Base-by-base conservation (phyloP, 2,113 vertebrate genomes). In the Lamprotornis superbus region DNA sequence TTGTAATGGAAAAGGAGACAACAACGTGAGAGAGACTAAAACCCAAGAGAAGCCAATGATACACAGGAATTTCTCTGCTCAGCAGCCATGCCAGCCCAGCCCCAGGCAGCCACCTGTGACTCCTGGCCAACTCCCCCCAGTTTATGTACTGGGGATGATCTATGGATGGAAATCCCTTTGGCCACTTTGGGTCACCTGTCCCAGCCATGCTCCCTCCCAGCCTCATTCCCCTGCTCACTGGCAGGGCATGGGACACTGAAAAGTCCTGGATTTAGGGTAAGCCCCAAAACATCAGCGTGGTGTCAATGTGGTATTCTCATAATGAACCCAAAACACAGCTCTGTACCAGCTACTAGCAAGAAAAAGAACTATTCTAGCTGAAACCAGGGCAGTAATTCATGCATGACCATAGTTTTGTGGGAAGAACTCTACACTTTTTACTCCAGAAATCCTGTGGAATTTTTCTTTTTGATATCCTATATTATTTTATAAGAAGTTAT, bases 231-330 rank as follows among this genome's bases (percentile, higher is more conserved):
- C 18, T 53, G 47, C n/a, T 28, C 47, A 12, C 24, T 30, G 49
- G 15, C 30, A 78, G 40, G 21, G 28, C 8, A 24, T 1, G 19
- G 40, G n/a, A 21, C 40, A 24, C 9, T 5, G 20, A 4, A 49
- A 61, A 61, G 6, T n/a, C 21, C 13, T 17, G 22, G n/a, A 18
- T 12, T 40, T 40, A 25, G 35, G 13, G 12, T 21, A 8, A 63
- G 7, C 30, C 24, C n/a, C 15, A 31, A 27, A 85, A 35, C 4
- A 49, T 31, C 35, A 19, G 42, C 0, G 0, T 35, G 14, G 27
- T 3, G 8, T 42, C 49, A 63, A 20, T 0, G 0, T 12, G 12
- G 0, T 8, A 33, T 22, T 56, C 42, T 55, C 31, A 22, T 1
- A 14, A 4, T 42, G 2, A 23, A 44, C 4, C 22, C 37, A 52